A percentile compares a stretch with the other conserved stretches of the same genome.
Evolutionary conservation across 1,140 invertebrate species (phyloP).

Genomic region (Panagrolaimus sp.): DNA sequence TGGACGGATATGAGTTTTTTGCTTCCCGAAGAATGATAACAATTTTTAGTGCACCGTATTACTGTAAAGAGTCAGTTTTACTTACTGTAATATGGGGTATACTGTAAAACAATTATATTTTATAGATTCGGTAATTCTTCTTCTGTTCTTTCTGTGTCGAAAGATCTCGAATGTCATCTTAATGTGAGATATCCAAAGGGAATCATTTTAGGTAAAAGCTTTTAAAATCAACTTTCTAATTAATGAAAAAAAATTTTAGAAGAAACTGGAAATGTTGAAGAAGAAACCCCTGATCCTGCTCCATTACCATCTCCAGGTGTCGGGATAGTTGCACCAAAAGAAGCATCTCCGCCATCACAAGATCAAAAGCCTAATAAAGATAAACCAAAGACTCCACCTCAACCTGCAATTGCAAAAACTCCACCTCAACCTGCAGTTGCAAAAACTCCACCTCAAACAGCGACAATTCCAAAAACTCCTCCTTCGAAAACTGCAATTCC

Average conservation of each 20-base stretch:
- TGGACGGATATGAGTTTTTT: constrained; percentile 96
- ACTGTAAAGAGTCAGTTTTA: constrained; percentile 8
- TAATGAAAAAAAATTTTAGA: not conserved
- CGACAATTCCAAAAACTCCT: not conserved
- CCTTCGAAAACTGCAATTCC: not conserved
- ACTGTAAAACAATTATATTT: too few relatives aligned
- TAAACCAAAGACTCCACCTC: not conserved
- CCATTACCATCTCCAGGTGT: too few relatives aligned
- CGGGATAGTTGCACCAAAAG: too few relatives aligned
- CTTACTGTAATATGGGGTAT: too few relatives aligned
- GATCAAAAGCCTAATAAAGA: not conserved
- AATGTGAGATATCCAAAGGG: constrained; percentile 1
- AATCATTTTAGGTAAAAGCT: not conserved
- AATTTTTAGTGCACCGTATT: constrained; percentile 20
- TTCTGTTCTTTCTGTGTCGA: not conserved
- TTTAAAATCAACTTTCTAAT: not conserved
- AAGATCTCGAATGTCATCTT: constrained; percentile 11
- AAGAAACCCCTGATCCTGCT: not conserved
- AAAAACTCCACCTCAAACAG: not conserved
- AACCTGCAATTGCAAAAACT: too few relatives aligned
- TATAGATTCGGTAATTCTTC: not conserved
- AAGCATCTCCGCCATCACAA: not conserved
- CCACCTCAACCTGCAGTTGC: not conserved
- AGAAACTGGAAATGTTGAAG: not conserved
- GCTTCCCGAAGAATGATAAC: constrained; percentile 78